Evolutionary conservation across 1,140 invertebrate genomes (phyloP), one percentile per base, ranked within the genome.

Genomic region (Pseudomyrmex pallidus): DNA sequence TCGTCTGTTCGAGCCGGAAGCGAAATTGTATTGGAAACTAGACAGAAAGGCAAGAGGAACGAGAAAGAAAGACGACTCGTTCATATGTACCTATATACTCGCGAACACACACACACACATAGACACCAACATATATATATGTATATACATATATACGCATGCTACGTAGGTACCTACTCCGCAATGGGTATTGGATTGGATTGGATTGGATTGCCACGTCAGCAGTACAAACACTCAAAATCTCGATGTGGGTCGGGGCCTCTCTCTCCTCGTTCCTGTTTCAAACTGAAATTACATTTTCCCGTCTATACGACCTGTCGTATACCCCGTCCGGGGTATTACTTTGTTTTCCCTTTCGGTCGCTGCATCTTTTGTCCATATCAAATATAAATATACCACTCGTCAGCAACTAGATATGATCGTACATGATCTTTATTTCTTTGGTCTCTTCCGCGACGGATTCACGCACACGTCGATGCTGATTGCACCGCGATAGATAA

Each of bases 201-300:
- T 94, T 93, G 93, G 92, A 94, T 93, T 94, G 93, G 93, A 93
- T 93, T 91, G 93, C 93, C 92, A 92, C 92, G 93, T 94, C 93
- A 93, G 93, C 93, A 94, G 92, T 93, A 94, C 92, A 93, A 94
- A 94, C 93, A 93, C 93, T 93, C 90, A 88, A 92, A 92, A 90
- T 80, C 91, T 90, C 93, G 90, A 92, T 92, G 92, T 92, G 91
- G 91, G 92, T 92, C 92, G 91, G 35, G 35, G 88, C 74, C 82
- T 89, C 84, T 88, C 82, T 83, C 35, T 35, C 5, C 35, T 35
- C 90, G 87, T 91, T 91, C 90, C 92, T 92, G 92, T 94, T 94
- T 94, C 91, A 91, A 93, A 93, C 92, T 93, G 93, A 93, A 94
- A 93, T 94, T 94, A 93, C 93, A 92, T 92, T 93, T 94, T 93